Evolutionary conservation across 2,113 vertebrate species (phyloP), one percentile per base, ranked within the genome.

Genomic region (Sturnira hondurensis): DNA sequence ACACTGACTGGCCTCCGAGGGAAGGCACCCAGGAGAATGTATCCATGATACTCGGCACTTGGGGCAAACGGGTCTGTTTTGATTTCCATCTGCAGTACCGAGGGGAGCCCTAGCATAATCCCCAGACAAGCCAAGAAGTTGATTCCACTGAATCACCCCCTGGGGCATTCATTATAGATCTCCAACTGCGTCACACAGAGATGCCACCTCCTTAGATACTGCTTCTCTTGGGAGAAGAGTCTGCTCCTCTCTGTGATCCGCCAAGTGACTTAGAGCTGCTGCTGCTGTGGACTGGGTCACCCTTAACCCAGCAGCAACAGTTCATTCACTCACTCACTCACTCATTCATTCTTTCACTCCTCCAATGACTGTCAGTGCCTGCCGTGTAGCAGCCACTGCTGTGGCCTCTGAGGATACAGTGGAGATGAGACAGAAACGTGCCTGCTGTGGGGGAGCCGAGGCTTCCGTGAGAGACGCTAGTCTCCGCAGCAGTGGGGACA

Each of bases 61-160:
- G 2, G 96, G 81, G 74, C 93, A 91, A 94, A 94, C 74, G 85
- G 93, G 0, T 89, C 92, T 98, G 95, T 98, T 97, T 97, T 96
- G 97, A 65, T 88, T 96, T 88, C 91, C 91, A 96, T 80, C 61
- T 7, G 5, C 38, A 52, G 61, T 93, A 71, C 89, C 95, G 63
- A 63, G 76, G 90, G 95, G 74, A 96, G 43, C 70, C 63, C 74
- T 67, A 47, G 33, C 52, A 15, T 73, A 95, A 54, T 97, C 95
- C 86, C 97, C 86, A 96, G 91, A 93, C 58, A 81, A 24, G 70
- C 13, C 31, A 43, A 94, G 88, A 45, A 93, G 95, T 70, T 71
- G 80, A 91, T 93, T 70, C 91, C 95, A 96, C 94, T 95, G 90
- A 95, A 61, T 67, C 91, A 92, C 91, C 93, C 84, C 89, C 97